Evolutionary conservation across 37 sponge, comb jelly and placozoan genomes (phyloP).

Genomic region (Chondrosia reniformis): DNA sequence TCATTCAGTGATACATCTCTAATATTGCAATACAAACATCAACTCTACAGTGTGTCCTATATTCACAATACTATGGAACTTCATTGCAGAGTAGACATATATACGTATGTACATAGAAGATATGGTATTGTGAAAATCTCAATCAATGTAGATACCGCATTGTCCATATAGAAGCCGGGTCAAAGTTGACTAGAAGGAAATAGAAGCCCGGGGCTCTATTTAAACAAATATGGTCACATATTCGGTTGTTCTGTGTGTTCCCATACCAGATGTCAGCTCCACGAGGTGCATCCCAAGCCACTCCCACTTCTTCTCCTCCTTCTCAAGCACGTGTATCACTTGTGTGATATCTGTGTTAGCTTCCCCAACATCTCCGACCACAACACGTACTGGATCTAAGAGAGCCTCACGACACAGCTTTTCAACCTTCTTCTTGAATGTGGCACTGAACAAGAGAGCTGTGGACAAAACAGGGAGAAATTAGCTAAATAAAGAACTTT

Average conservation of each 20-base stretch:
- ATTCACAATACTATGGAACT: too few species aligned
- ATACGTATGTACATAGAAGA: not conserved
- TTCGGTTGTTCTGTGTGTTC: too few species aligned
- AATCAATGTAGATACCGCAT: too few species aligned
- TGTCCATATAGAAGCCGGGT: too few species aligned
- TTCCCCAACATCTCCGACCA: slow-evolving; percentile 88
- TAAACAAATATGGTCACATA: too few species aligned
- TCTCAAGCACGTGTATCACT: slow-evolving; percentile 50
- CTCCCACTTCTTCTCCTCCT: slow-evolving; percentile 80
- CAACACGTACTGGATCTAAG: slow-evolving; percentile 83
- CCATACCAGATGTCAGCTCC: slow-evolving; percentile 74
- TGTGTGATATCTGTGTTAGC: slow-evolving; percentile 97
- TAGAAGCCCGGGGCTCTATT: too few species aligned
- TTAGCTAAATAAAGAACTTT: too few species aligned
- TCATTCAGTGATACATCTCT: too few species aligned
- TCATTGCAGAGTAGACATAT: not conserved
- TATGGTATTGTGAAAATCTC: too few species aligned
- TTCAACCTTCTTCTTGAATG: slow-evolving; percentile 92
- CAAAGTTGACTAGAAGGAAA: too few species aligned
- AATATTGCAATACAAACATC: too few species aligned
- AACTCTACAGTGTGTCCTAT: too few species aligned
- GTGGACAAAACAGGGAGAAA: not conserved
- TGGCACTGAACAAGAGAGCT: slow-evolving; percentile 97
- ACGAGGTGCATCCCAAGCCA: slow-evolving; percentile 85
- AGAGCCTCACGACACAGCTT: slow-evolving; percentile 81